These are phyloP conservation scores for Cabera pusaria DNA, from an alignment of 2,888 invertebrate genomes.

Conservation along the genomic window DNA sequence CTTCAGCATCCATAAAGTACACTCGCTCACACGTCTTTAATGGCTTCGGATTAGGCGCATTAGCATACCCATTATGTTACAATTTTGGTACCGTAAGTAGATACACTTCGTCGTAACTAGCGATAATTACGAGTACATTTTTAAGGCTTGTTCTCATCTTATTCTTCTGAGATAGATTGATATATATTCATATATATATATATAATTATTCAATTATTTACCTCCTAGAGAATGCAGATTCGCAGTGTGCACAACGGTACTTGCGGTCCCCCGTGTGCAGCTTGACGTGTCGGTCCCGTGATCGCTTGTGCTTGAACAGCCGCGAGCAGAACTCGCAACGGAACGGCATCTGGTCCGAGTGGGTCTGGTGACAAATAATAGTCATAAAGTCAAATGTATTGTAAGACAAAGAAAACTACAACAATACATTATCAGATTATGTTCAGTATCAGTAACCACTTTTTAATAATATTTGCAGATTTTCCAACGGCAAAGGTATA, in stretches of 20 bases:
- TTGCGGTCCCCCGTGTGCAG: conserved; percentile 96
- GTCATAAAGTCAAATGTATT: conserved; percentile 18
- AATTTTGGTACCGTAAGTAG: conserved; percentile 18
- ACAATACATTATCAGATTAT: too few relatives aligned
- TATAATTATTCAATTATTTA: too few relatives aligned
- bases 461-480: too few relatives aligned
- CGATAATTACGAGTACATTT: conserved; percentile 5
- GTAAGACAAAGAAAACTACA: conserved; percentile 47
- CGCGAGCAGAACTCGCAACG: conserved; percentile 96
- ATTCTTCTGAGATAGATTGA: too few relatives aligned
- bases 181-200: too few relatives aligned
- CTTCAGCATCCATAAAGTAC: conserved; percentile 49
- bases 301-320: conserved; percentile 96
- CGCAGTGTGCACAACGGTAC: conserved; percentile 95
- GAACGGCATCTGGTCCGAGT: conserved; percentile 96
- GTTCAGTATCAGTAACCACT: too few relatives aligned
- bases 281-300: conserved; percentile 96
- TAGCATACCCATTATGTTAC: conserved; percentile 46
- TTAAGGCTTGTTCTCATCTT: conserved; percentile 6
- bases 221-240: conserved; percentile 96
- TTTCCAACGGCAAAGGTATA: too few relatives aligned
- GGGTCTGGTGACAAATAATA: conserved; percentile 87
- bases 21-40: conserved; percentile 40
- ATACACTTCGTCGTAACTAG: too few relatives aligned
- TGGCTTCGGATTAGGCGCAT: conserved; percentile 53